Percentiles rank a stretch among this genome's conserved stretches.
These are phyloP conservation scores for Limnephilus auricula DNA, from an alignment of 2,888 invertebrate species.

Conservation along the genomic window DNA sequence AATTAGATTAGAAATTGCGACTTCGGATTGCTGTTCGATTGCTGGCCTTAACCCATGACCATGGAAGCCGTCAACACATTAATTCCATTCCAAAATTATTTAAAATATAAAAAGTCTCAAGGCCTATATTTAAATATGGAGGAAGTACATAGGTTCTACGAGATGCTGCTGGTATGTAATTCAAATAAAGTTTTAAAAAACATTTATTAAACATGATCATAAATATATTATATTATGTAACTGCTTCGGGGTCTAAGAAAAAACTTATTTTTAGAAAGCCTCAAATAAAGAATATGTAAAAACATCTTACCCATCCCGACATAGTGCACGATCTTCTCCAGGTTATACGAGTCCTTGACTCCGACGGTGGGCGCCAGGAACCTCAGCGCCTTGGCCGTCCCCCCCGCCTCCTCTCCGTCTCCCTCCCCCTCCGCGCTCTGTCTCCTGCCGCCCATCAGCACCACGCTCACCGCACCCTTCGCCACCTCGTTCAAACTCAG, in stretches of 20 bases:
- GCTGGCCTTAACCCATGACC: too few relatives aligned
- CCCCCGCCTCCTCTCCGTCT: slow-evolving; percentile 60
- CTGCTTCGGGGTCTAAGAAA: neutral
- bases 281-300: neutral
- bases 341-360: slow-evolving; percentile 73
- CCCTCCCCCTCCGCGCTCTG: slow-evolving; percentile 52
- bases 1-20: too few relatives aligned
- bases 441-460: slow-evolving; percentile 21
- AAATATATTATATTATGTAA: too few relatives aligned
- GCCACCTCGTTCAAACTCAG: neutral
- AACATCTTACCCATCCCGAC: slow-evolving; percentile 77
- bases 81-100: too few relatives aligned
- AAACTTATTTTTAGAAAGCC: neutral
- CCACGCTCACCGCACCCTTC: slow-evolving; percentile 16
- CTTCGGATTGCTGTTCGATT: too few relatives aligned
- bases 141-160: too few relatives aligned
- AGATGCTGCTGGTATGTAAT: too few relatives aligned
- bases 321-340: slow-evolving; percentile 81
- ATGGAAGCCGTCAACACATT: too few relatives aligned
- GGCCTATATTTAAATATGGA: too few relatives aligned
- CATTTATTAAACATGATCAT: neutral
- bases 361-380: slow-evolving; percentile 72
- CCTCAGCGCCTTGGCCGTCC: slow-evolving; percentile 69
- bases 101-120: too few relatives aligned
- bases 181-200: too few relatives aligned